phyloP scores from a whole-genome alignment of 2,113 vertebrate species.

The Fukomys damarensis region DNA sequence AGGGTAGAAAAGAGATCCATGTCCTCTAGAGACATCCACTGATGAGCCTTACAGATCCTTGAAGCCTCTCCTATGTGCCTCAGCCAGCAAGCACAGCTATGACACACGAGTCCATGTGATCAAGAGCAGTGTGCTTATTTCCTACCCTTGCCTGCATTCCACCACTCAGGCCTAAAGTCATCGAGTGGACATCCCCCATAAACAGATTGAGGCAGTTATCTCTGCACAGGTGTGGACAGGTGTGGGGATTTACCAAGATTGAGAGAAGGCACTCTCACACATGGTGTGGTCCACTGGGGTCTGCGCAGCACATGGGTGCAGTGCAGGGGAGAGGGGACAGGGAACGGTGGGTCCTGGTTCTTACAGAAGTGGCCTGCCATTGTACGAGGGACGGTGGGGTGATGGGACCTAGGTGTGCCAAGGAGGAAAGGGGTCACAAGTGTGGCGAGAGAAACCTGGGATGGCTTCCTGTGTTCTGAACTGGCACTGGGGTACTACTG shows the following conservation, averaged over 20 bases:
- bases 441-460: neutral
- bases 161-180: neutral
- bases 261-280: neutral
- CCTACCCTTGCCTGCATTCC: neutral
- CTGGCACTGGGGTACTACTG: neutral
- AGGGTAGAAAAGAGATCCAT: neutral
- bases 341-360: neutral
- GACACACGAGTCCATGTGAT: neutral
- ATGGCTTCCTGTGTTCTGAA: neutral
- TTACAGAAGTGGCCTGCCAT: neutral
- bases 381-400: neutral
- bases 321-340: neutral
- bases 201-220: neutral
- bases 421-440: neutral
- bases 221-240: neutral
- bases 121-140: neutral
- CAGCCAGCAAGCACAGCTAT: neutral
- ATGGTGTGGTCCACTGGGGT: neutral
- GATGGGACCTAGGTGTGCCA: neutral
- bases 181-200: neutral
- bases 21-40: neutral
- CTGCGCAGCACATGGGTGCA: neutral
- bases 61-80: neutral
- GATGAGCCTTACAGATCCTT: neutral
- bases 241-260: neutral